A percentile compares a stretch with the other conserved stretches of the same genome.
Evolutionary conservation across 2,113 vertebrate genomes (phyloP).

Genomic region (Epinephelus lanceolatus): DNA sequence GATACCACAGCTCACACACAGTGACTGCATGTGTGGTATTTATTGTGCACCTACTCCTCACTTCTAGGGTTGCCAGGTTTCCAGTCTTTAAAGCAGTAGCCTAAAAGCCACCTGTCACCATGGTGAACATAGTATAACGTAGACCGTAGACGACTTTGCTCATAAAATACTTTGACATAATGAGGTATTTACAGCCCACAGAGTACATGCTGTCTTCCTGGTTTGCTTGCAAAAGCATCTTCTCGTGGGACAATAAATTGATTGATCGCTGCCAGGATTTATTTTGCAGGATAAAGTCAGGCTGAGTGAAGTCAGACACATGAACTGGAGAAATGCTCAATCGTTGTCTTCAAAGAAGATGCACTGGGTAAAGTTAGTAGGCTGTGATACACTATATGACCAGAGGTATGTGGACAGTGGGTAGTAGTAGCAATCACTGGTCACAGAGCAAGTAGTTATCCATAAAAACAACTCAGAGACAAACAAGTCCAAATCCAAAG

Average conservation of each 20-base stretch:
- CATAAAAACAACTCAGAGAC: too few relatives aligned
- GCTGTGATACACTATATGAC: too few relatives aligned
- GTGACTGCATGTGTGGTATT: background rate
- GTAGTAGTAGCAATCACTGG: too few relatives aligned
- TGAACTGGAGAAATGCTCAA: background rate
- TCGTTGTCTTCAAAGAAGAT: background rate
- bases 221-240: background rate
- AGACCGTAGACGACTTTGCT: background rate
- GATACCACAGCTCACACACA: background rate
- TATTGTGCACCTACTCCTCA: background rate
- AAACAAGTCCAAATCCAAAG: too few relatives aligned
- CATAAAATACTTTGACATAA: background rate
- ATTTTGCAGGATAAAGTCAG: background rate
- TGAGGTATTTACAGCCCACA: background rate
- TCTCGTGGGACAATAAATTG: background rate
- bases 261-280: background rate
- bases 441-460: too few relatives aligned
- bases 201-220: background rate
- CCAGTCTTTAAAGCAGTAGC: background rate
- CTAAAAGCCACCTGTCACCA: background rate
- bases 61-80: background rate
- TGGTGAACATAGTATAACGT: background rate
- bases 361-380: too few relatives aligned
- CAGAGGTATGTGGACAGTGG: too few relatives aligned
- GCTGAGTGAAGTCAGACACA: background rate